Base-by-base conservation (phyloP, 2,888 invertebrate genomes). In the Apodemia mormo region DNA sequence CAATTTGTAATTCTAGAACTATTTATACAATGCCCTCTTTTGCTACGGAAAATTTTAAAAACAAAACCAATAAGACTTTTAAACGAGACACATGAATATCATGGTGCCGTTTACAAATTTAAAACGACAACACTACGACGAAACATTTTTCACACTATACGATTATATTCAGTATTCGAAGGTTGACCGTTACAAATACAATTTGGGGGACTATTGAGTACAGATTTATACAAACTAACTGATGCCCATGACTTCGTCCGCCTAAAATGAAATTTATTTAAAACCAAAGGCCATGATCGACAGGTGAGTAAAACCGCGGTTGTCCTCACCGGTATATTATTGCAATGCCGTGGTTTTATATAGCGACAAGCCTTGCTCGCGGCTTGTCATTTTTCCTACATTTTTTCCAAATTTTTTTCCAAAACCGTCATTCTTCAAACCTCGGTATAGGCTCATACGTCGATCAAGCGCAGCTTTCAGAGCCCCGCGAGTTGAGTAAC, bases 11-110 rank as follows among this genome's bases (percentile, higher is more conserved):
- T 70, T 71, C 74, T 71, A 73, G 68, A 67, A 76, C 76, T 75
- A 79, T 75, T 77, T 76, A 77, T 78, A 71, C 79, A 72, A 72
- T 77, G 78, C 77, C 77, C 79, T 78, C 79, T 81, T 84, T 81
- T 80, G 70, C 74, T 73, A 82, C 80, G 82, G 82, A 83, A 84
- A 81, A 82, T 80, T 85, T 84, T 79, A 78, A 76, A 49, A 75
- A 72, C 74, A 72, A 75, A 80, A 79, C 79, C 72, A 73, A 78
- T 76, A 72, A 68, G 83, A 86, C 79, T 87, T 86, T 82, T 76
- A 85, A 86, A 87, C 76, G 77, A 80, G 76, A 70, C 74, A 76
- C 80, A 83, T 85, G 79, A 84, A 84, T 80, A 82, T 81, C 81
- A 80, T 82, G 76, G 77, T 75, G 76, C 74, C 75, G 72, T 78